Conservation (phyloP, 2,113 vertebrate genomes). For the Cyphomyrus plagiostoma region DNA sequence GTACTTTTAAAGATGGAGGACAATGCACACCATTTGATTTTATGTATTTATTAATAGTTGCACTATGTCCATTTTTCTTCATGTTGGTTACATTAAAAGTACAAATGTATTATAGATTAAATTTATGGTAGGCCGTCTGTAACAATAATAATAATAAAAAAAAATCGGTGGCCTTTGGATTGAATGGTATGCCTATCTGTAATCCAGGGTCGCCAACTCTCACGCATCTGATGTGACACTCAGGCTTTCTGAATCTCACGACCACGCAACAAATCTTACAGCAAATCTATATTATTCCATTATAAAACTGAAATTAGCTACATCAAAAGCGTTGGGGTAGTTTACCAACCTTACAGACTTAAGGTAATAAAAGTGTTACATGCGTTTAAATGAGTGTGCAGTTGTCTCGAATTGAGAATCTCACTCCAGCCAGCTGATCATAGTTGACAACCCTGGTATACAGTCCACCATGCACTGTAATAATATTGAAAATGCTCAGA, state of each 20-base stretch:
- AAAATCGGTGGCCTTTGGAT: not conserved
- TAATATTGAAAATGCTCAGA: not conserved
- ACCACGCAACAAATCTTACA: no score
- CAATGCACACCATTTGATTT: not conserved
- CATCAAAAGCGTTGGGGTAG: no score
- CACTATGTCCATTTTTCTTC: not conserved
- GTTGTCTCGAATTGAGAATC: no score
- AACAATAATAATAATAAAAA: not conserved
- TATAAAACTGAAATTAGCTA: no score
- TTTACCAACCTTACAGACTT: no score
- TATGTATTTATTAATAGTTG: not conserved
- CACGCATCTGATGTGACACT: no score
- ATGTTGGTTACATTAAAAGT: not conserved
- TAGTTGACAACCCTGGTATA: no score
- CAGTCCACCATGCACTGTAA: not conserved
- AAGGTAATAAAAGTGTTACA: no score
- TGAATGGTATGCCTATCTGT: not conserved
- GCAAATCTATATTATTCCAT: no score
- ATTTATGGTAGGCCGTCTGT: not conserved
- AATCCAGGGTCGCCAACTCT: not conserved
- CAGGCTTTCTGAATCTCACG: no score
- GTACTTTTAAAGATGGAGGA: not conserved
- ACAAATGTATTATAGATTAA: not conserved
- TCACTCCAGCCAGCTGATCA: no score
- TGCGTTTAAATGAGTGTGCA: no score